Conservation (phyloP, 2,888 invertebrate species). For the Nasonia oneida region DNA sequence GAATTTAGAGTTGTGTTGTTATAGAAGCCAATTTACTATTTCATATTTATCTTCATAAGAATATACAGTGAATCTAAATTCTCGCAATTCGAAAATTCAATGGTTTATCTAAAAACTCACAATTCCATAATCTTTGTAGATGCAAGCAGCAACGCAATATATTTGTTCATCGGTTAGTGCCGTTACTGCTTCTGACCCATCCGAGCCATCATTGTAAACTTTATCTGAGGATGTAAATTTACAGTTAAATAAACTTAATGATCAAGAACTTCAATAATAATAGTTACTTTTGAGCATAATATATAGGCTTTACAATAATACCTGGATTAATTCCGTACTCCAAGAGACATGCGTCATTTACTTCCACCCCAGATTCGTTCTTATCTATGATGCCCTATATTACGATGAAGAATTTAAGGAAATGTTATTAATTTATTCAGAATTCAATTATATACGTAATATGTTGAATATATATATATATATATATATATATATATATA, state of each 20-base stretch:
- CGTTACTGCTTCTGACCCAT: neutral
- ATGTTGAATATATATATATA: too few relatives aligned
- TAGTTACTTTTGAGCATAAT: neutral
- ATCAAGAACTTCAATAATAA: neutral
- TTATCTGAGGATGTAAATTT: neutral
- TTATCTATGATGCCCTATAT: neutral
- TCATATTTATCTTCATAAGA: too few relatives aligned
- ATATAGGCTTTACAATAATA: neutral
- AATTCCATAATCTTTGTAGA: conserved; percentile 42
- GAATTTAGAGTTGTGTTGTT: neutral
- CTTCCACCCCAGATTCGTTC: neutral
- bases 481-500: too few relatives aligned
- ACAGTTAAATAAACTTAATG: too few relatives aligned
- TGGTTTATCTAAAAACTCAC: conserved; percentile 18
- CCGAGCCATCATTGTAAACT: neutral
- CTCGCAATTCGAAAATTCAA: too few relatives aligned
- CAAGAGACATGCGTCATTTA: conserved; percentile 5
- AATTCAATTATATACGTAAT: too few relatives aligned
- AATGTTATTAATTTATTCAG: too few relatives aligned
- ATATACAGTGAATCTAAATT: too few relatives aligned
- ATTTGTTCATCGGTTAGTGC: conserved; percentile 29
- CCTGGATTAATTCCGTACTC: conserved; percentile 42
- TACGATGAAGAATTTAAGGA: neutral
- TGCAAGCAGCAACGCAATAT: conserved; percentile 50
- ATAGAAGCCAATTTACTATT: neutral